phyloP scores from a whole-genome alignment of 2,797 vertebrate genomes.

The Platalea minor region DNA sequence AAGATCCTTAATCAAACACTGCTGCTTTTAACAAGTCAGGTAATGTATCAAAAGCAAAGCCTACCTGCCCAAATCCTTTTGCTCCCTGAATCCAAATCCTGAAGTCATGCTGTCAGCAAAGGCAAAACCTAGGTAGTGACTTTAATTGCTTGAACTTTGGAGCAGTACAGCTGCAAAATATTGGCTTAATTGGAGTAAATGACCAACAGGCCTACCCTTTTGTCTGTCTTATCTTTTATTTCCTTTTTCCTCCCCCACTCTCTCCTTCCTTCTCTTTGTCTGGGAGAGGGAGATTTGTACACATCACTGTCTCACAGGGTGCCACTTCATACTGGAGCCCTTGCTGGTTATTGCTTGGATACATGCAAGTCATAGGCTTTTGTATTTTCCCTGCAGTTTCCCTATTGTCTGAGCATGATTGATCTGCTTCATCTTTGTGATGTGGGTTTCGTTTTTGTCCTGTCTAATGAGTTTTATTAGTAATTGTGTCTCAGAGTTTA shows the following conservation, averaged over 20 bases:
- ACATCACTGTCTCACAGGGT: not conserved
- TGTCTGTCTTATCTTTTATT: constrained; percentile 6
- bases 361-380: not conserved
- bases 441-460: not conserved
- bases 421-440: not conserved
- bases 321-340: not conserved
- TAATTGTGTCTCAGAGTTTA: not conserved
- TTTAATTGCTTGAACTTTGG: not conserved
- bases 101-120: not conserved
- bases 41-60: not conserved
- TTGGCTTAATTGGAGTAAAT: not conserved
- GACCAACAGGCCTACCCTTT: not conserved
- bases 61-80: not conserved
- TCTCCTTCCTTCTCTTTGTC: not conserved
- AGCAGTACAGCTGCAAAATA: not conserved
- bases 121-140: not conserved
- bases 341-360: not conserved
- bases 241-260: not conserved
- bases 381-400: constrained; percentile 1
- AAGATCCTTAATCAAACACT: constrained; percentile 38
- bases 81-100: not conserved
- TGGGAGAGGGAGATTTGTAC: not conserved
- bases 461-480: not conserved
- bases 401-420: not conserved
- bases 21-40: not conserved